Percentiles rank a stretch among this genome's conserved stretches.
These are phyloP conservation scores for Anhinga rufa DNA, from an alignment of 2,113 vertebrate genomes.

Conservation along the genomic window DNA sequence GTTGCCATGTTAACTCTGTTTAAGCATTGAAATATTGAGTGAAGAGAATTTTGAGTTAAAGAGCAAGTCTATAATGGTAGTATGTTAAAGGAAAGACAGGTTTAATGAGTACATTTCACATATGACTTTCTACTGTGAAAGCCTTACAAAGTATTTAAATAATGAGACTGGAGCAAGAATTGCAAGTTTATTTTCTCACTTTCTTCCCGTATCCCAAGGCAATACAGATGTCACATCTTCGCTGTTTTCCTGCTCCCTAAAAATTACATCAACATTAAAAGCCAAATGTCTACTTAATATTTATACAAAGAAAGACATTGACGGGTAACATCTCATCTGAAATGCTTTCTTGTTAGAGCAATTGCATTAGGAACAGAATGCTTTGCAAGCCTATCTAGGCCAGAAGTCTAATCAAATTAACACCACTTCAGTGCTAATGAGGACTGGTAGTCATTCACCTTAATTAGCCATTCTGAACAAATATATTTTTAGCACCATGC, in stretches of 20 bases:
- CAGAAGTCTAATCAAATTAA: constrained; percentile 65
- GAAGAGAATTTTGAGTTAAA: background rate
- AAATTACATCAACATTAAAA: constrained; percentile 30
- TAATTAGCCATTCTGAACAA: constrained; percentile 55
- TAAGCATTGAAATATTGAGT: background rate
- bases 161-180: constrained; percentile 1
- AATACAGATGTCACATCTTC: background rate
- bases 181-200: constrained; percentile 41
- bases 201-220: constrained; percentile 15
- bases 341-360: constrained; percentile 22
- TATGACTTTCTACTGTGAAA: background rate
- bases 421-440: constrained; percentile 54
- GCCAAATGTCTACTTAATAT: constrained; percentile 58
- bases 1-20: background rate
- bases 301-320: constrained; percentile 30
- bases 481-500: constrained; percentile 35
- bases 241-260: background rate
- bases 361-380: constrained; percentile 6
- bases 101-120: background rate
- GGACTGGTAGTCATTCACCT: constrained; percentile 45
- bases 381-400: constrained; percentile 38
- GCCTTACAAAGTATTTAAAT: background rate
- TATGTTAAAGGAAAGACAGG: background rate
- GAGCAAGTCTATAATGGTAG: background rate
- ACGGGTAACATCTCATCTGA: constrained; percentile 12